Evolutionary conservation across 2,888 invertebrate genomes (phyloP).

Genomic region (Meloe dianella): DNA sequence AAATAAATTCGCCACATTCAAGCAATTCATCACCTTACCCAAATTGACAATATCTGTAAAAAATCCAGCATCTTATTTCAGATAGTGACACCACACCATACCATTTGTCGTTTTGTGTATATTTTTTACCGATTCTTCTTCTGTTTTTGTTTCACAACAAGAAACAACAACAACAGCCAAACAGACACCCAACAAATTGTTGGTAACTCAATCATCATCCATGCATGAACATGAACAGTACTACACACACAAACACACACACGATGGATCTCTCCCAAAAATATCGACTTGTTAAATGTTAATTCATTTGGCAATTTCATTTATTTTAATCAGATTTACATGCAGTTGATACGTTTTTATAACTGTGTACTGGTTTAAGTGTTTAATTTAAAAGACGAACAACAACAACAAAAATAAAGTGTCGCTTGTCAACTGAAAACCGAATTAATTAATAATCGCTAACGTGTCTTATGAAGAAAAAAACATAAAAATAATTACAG

Average conservation of each 20-base stretch:
- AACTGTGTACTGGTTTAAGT: conserved; percentile 29
- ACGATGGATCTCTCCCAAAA: conserved; percentile 13
- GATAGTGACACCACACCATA: conserved; percentile 20
- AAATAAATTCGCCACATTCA: conserved; percentile 19
- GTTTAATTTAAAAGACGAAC: conserved; percentile 20
- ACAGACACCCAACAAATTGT: conserved; percentile 37
- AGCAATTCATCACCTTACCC: background rate
- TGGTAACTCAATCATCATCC: conserved; percentile 34
- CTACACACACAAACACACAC: background rate
- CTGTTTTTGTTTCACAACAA: background rate
- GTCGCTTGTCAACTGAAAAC: conserved; percentile 21
- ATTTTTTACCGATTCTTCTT: background rate
- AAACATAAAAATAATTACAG: background rate
- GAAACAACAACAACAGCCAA: background rate
- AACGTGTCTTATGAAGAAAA: too few species aligned
- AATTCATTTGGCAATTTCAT: conserved; percentile 31
- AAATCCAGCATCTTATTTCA: conserved; percentile 13
- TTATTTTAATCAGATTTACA: conserved; percentile 30
- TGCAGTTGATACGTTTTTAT: conserved; percentile 25
- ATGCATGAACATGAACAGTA: conserved; percentile 15
- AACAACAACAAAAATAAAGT: conserved; percentile 21
- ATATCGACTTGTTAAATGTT: conserved; percentile 25
- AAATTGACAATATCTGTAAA: conserved; percentile 13
- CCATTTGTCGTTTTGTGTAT: background rate
- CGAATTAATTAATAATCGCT: conserved; percentile 25